phyloP scores from a whole-genome alignment of 2,113 vertebrate genomes.

The Plestiodon gilberti region DNA sequence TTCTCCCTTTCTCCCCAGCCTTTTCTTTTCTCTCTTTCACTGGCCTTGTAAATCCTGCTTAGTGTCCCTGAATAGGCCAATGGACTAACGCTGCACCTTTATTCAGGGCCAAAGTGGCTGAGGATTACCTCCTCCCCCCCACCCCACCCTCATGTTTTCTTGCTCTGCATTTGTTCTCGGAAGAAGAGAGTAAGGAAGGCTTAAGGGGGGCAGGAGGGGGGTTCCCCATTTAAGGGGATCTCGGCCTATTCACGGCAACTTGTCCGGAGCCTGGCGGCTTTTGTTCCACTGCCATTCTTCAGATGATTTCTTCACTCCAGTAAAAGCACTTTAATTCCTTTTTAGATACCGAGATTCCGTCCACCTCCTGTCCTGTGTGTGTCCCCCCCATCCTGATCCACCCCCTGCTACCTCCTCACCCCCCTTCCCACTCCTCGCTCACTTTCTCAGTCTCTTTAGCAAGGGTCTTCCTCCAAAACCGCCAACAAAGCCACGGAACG shows the following conservation, averaged over 20 bases:
- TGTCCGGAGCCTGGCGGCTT: slow-evolving; percentile 87
- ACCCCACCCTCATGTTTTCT: slow-evolving; percentile 70
- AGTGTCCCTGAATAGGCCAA: slow-evolving; percentile 83
- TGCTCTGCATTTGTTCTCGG: slow-evolving; percentile 88
- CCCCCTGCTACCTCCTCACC: slow-evolving; percentile 36
- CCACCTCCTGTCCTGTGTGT: slow-evolving; percentile 66
- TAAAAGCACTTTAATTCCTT: slow-evolving; percentile 96
- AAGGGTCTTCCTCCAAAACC: slow-evolving; percentile 54
- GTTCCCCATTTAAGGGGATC: slow-evolving; percentile 92
- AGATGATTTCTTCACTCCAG: slow-evolving; percentile 88
- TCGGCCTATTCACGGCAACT: slow-evolving; percentile 92
- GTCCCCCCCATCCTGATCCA: slow-evolving; percentile 49
- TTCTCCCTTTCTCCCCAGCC: slow-evolving; percentile 80
- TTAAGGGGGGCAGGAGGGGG: slow-evolving; percentile 66
- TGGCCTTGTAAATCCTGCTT: slow-evolving; percentile 85
- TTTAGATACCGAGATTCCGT: slow-evolving; percentile 91
- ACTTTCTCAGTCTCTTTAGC: slow-evolving; percentile 84
- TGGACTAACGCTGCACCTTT: slow-evolving; percentile 82
- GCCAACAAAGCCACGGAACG: slow-evolving; percentile 73
- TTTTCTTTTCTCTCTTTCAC: slow-evolving; percentile 78
- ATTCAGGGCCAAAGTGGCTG: slow-evolving; percentile 83
- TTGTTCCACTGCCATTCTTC: slow-evolving; percentile 83
- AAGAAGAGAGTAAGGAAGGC: slow-evolving; percentile 80
- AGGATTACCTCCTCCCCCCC: slow-evolving; percentile 83
- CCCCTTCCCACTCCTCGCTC: slow-evolving; percentile 73